Conservation (phyloP, 2,888 invertebrate genomes). For the Morpho achilles region DNA sequence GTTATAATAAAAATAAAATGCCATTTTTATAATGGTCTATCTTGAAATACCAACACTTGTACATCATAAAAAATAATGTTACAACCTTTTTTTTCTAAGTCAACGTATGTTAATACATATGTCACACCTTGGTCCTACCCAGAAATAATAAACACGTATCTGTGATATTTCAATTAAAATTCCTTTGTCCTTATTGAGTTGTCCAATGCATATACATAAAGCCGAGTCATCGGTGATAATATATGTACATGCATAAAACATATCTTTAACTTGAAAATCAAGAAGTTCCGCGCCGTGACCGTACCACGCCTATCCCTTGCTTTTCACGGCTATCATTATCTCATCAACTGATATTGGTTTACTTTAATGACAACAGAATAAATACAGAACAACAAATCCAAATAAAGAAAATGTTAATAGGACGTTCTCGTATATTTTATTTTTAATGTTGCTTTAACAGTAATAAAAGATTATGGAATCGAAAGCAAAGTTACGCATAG, state of each 20-base stretch:
- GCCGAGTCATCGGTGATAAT: constrained; percentile 7
- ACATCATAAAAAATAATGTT: constrained; percentile 3
- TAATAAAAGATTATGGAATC: no score
- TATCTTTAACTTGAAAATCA: constrained; percentile 5
- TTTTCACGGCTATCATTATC: not conserved
- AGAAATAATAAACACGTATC: constrained; percentile 1
- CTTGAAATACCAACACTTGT: constrained; percentile 1
- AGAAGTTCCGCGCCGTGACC: constrained; percentile 3
- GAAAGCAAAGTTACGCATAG: no score
- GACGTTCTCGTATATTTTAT: no score
- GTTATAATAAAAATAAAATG: no score
- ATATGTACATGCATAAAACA: constrained; percentile 9
- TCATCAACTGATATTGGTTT: no score
- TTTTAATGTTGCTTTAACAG: no score
- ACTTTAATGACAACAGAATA: no score
- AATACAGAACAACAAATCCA: no score
- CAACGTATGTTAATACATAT: not conserved
- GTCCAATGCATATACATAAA: constrained; percentile 4
- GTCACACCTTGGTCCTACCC: constrained; percentile 5
- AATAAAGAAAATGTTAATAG: no score
- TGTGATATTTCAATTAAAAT: constrained; percentile 15
- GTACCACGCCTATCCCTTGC: constrained; percentile 3
- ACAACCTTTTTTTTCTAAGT: not conserved
- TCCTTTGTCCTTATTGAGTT: constrained; percentile 9
- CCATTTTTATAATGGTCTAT: not conserved